Conservation (phyloP, 2,113 vertebrate genomes). For the Elephas maximus region DNA sequence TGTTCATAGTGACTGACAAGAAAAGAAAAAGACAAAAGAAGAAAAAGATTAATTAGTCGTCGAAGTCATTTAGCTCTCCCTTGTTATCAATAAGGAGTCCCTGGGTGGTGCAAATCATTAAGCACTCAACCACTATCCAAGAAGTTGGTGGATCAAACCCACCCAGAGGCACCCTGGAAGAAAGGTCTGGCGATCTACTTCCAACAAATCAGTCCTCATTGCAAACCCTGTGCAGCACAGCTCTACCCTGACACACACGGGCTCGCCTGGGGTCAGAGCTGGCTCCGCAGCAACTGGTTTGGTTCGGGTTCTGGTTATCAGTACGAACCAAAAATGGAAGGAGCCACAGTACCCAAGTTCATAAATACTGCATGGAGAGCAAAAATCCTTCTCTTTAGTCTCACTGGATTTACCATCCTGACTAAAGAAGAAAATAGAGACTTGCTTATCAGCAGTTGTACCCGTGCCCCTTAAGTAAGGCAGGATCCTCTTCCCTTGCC, state of each 20-base stretch:
- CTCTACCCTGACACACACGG: not conserved
- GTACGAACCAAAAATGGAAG: constrained; percentile 24
- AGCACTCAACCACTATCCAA: not conserved
- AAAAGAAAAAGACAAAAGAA: constrained; percentile 81
- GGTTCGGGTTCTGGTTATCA: not conserved
- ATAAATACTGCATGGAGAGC: not conserved
- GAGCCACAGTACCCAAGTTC: not conserved
- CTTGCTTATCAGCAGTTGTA: not conserved
- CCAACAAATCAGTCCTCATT: no score
- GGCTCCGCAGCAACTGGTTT: not conserved
- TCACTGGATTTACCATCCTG: constrained; percentile 1
- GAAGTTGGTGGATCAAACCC: not conserved
- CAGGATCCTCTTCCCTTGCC: not conserved
- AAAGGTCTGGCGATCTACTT: not conserved
- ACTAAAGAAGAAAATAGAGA: not conserved
- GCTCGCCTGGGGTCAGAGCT: not conserved
- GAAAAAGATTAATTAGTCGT: constrained; percentile 66
- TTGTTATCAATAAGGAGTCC: constrained; percentile 55
- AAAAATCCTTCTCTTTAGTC: constrained; percentile 4
- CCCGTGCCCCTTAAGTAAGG: not conserved
- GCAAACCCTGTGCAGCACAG: not conserved
- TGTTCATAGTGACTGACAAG: constrained; percentile 95
- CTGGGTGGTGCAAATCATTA: not conserved
- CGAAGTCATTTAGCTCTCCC: not conserved
- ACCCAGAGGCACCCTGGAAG: not conserved